Evolutionary conservation across 2,113 vertebrate genomes (phyloP).

Genomic region (Sceloporus undulatus): DNA sequence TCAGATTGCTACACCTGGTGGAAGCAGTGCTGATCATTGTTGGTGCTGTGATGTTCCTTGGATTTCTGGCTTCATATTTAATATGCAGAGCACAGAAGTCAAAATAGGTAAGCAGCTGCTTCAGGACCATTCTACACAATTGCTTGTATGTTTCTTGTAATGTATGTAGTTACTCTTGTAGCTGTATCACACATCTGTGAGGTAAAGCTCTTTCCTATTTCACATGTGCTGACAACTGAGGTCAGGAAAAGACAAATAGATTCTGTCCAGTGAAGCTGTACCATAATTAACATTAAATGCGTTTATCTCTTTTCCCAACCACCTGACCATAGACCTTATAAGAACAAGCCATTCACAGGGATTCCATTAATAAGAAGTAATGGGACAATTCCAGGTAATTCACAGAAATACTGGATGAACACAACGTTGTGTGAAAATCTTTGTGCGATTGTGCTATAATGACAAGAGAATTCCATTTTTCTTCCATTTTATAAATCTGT

Average conservation of each 20-base stretch:
- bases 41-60: constrained; percentile 77
- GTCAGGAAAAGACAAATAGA: neutral
- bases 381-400: too few species aligned
- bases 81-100: constrained; percentile 61
- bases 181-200: neutral
- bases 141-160: too few species aligned
- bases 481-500: too few species aligned
- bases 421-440: too few species aligned
- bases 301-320: neutral
- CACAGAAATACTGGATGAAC: too few species aligned
- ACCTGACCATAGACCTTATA: neutral
- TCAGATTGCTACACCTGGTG: constrained; percentile 76
- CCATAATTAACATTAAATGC: neutral
- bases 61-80: constrained; percentile 78
- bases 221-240: neutral
- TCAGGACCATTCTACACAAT: neutral
- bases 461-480: too few species aligned
- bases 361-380: too few species aligned
- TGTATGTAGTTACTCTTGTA: neutral
- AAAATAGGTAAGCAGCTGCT: constrained; percentile 65
- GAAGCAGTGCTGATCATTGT: constrained; percentile 78
- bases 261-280: neutral
- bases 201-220: neutral
- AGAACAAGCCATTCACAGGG: too few species aligned
- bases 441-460: too few species aligned